phyloP scores from a whole-genome alignment of 2,113 vertebrate genomes.

The Amia ocellicauda region DNA sequence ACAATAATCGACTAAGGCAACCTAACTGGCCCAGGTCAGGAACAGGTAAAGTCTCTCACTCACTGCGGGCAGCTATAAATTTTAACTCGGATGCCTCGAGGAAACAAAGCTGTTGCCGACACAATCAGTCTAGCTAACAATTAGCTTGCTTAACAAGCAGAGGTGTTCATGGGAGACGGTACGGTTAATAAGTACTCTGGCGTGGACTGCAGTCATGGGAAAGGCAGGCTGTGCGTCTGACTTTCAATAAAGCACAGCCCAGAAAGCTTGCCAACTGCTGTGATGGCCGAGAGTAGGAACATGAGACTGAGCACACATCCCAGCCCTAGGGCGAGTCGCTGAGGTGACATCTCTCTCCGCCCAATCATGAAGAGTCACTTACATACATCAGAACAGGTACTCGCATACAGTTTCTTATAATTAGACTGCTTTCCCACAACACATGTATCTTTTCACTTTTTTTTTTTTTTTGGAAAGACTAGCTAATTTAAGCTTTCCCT shows the following conservation, averaged over 20 bases:
- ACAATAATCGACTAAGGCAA: not conserved
- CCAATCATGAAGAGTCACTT: too few species aligned
- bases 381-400: too few species aligned
- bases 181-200: slow-evolving; percentile 82
- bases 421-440: too few species aligned
- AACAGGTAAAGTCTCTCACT: not conserved
- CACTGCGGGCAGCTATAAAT: slow-evolving; percentile 27
- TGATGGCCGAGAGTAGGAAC: too few species aligned
- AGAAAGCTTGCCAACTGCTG: not conserved
- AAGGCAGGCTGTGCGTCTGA: slow-evolving; percentile 14
- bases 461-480: too few species aligned
- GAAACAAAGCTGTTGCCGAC: slow-evolving; percentile 20
- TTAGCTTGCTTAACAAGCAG: slow-evolving; percentile 70
- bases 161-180: slow-evolving; percentile 79
- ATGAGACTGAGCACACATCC: too few species aligned
- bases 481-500: too few species aligned
- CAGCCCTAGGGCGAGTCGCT: too few species aligned
- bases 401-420: too few species aligned
- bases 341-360: too few species aligned
- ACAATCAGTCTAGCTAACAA: slow-evolving; percentile 66
- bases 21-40: not conserved
- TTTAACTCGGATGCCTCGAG: not conserved
- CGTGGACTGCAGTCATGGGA: slow-evolving; percentile 42
- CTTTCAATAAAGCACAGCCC: not conserved
- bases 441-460: too few species aligned